phyloP scores from a whole-genome alignment of 2,797 vertebrate species.

The Muscicapa striata region DNA sequence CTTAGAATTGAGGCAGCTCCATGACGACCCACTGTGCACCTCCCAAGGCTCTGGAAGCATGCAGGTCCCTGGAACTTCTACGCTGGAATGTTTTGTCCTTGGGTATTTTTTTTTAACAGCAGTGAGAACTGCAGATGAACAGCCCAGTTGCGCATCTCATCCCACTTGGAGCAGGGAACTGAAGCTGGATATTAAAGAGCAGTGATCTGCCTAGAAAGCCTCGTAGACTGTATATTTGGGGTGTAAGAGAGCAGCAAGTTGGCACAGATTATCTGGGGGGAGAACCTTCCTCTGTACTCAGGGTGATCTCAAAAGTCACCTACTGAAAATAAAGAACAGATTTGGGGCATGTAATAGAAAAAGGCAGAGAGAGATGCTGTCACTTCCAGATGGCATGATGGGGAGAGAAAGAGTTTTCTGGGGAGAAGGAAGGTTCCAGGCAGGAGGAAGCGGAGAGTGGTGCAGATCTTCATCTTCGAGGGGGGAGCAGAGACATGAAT shows the following conservation, averaged over 20 bases:
- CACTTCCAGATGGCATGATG: neutral
- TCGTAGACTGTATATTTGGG: neutral
- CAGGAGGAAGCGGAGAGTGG: neutral
- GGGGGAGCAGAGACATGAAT: too few species aligned
- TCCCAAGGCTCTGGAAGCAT: accelerated
- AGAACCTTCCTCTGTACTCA: neutral
- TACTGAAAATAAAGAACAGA: neutral
- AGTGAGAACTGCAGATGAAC: neutral
- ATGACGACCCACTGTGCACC: neutral
- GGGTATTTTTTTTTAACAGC: neutral
- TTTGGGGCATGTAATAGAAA: neutral
- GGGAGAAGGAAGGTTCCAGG: neutral
- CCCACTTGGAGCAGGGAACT: neutral
- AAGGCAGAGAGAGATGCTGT: neutral
- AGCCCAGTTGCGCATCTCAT: neutral
- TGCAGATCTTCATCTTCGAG: neutral
- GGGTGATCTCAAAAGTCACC: neutral
- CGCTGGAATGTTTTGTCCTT: accelerated
- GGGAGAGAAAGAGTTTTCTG: neutral
- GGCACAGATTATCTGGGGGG: accelerated
- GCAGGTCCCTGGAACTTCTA: neutral
- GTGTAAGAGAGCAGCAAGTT: neutral
- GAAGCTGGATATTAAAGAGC: neutral
- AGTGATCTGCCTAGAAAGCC: neutral
- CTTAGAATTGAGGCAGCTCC: neutral